Base-by-base conservation (phyloP, 2,888 invertebrate species). In the Dryobotodes eremita region DNA sequence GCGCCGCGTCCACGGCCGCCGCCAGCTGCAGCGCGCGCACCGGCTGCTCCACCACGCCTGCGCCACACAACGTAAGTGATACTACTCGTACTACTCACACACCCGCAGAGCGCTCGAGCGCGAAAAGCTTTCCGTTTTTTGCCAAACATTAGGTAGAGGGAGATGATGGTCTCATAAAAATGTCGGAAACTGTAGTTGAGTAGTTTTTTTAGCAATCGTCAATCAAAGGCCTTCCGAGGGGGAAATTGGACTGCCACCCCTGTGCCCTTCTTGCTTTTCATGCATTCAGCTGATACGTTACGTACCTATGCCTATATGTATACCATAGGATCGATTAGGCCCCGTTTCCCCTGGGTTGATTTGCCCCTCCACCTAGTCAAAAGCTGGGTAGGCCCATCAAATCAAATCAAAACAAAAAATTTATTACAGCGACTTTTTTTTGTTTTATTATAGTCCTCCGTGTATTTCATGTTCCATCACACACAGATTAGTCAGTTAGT, bases 31-130 rank as follows among this genome's bases (percentile, higher is more conserved):
- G 86, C 82, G 88, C 91, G 80, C 85, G 88, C 85, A 66, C 83
- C 84, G 91, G 91, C 78, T 85, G 85, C 88, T 92, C 93, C 89
- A 93, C 91, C 82, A 93, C 93, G 15, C 92, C 93, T 92, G 89
- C 68, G 15, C 53, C 71, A 79, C 53, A 31, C 26, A 11, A 17
- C 20, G n/a, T 17, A 13, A 23, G 4, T 31, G 23, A 46, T 17
- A 36, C 31, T 20, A n/a, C n/a, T 23, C 26, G n/a, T 65, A 50
- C 20, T 42, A 50, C 36, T 20, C 10, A 13, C 8, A 36, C 23
- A 20, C 17, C 10, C 46, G 8, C 20, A 17, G 17, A 23, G 10
- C n/a, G 62, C 64, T n/a, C 7, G 64, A 70, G 11, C 46, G 11
- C 11, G n/a, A 65, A 65, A 65, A 6, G 42, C n/a, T 15, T 61